Evolutionary conservation across 2,888 invertebrate genomes (phyloP), one percentile per base, ranked within the genome.

Genomic region (Diogma glabrata): DNA sequence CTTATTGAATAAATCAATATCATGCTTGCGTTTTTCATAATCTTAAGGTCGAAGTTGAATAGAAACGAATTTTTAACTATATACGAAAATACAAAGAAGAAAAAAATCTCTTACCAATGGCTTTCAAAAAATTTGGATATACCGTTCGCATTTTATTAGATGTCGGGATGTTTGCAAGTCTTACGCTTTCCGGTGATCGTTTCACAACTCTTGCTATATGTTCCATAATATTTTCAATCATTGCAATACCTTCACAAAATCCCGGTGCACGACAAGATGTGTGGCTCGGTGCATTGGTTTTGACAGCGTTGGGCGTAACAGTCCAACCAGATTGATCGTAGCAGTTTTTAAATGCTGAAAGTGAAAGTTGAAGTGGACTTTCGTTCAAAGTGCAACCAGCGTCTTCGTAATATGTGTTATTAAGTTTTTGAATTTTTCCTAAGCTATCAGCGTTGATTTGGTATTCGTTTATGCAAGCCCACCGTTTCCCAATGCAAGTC

Each of bases 151-250:
- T 60, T 12, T 72, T 70, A 45, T 73, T 67, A 48, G 71, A 66
- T 17, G 67, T 67, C 4, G 57, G 58, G 67, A 81, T 76, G 59
- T 84, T 84, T 30, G 60, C 60, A 23, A 75, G 56, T 58, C 77
- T 72, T 0, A 84, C 76, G 54, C 76, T 66, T 33, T 77, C 40
- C 0, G 82, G 73, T 66, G 83, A 80, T 62, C 75, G 75, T 1
- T 72, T 69, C 12, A 74, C 57, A 23, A 60, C 67, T 50, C 67
- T 67, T 1, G 82, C 76, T 54, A 82, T 78, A 61, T 77, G 78
- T 54, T 84, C 82, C 79, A 84, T 82, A 10, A 83, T 72, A 49
- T 73, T 67, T 65, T 84, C 83, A 54, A 74, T 72, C 64, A 77
- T 72, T n/a, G 75, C 78, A 10, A 81, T 57, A 10, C 73, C 81